Evolutionary conservation across 2,113 vertebrate genomes (phyloP).

Genomic region (Prunella fulvescens): DNA sequence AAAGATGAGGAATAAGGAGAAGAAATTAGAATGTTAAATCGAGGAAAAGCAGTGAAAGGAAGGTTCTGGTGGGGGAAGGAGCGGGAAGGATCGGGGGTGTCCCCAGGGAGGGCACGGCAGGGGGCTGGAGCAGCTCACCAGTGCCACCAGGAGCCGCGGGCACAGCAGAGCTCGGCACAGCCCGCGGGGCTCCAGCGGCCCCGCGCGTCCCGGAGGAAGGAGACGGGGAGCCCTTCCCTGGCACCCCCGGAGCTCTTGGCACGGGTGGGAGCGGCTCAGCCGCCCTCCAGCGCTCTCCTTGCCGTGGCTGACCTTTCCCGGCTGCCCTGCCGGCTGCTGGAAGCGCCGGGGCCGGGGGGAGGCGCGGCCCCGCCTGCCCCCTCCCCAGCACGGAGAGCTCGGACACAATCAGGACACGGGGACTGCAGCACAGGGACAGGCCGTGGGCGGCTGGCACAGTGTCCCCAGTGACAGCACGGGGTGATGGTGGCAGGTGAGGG

Average conservation of each 20-base stretch:
- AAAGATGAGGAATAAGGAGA: neutral
- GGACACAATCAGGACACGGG: conserved; percentile 45
- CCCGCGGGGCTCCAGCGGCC: fast-evolving
- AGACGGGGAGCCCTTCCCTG: neutral
- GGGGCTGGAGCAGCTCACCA: neutral
- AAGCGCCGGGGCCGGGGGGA: neutral
- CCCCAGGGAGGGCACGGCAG: fast-evolving
- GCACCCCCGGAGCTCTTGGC: neutral
- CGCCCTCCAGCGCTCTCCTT: neutral
- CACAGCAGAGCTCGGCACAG: fast-evolving
- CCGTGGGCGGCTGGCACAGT: neutral
- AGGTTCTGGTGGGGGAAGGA: neutral
- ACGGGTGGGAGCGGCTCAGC: neutral
- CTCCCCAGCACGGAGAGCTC: neutral
- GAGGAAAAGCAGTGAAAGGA: neutral
- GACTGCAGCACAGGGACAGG: neutral
- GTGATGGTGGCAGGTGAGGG: neutral
- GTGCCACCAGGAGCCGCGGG: neutral
- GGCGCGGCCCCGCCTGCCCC: neutral
- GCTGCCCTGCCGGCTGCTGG: neutral
- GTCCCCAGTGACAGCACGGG: neutral
- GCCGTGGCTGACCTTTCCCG: conserved; percentile 50
- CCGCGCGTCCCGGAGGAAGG: neutral
- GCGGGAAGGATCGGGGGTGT: neutral
- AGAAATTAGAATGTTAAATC: neutral